Evolutionary conservation across 2,888 invertebrate species (phyloP).

Genomic region (Smittia aterrima): DNA sequence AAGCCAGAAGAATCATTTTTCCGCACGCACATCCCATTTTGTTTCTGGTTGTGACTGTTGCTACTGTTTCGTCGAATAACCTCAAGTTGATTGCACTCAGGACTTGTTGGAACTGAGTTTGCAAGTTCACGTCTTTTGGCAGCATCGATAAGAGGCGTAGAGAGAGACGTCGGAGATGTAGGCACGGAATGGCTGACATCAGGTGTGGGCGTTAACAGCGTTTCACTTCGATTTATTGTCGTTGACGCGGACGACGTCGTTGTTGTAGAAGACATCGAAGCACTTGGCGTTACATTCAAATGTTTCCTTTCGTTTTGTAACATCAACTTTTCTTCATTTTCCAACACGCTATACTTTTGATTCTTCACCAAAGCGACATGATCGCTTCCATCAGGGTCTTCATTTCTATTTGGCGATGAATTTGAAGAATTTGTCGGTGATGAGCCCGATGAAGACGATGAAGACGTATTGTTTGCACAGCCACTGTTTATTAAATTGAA

Average conservation of each 20-base stretch:
- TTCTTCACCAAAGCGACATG: background rate
- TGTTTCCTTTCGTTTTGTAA: constrained; percentile 47
- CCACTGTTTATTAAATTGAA: constrained; percentile 30
- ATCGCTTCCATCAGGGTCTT: constrained; percentile 21
- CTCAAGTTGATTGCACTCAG: constrained; percentile 54
- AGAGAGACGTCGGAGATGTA: constrained; percentile 56
- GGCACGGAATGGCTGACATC: constrained; percentile 55
- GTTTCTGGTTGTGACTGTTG: constrained; percentile 52
- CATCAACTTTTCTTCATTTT: constrained; percentile 46
- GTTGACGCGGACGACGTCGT: constrained; percentile 53
- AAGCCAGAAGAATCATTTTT: constrained; percentile 66
- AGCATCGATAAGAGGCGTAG: constrained; percentile 52
- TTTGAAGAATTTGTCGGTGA: constrained; percentile 37
- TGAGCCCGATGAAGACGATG: constrained; percentile 26
- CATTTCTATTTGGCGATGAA: constrained; percentile 24
- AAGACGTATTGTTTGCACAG: constrained; percentile 32
- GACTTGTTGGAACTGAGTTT: constrained; percentile 70
- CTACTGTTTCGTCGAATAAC: constrained; percentile 47
- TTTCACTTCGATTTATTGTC: constrained; percentile 50
- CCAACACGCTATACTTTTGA: constrained; percentile 23
- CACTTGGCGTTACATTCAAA: constrained; percentile 27
- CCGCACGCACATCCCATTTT: constrained; percentile 55
- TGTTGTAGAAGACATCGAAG: constrained; percentile 41
- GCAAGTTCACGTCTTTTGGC: constrained; percentile 50
- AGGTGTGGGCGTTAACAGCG: constrained; percentile 44